These are phyloP conservation scores for Arrhamphus sclerolepis DNA, from an alignment of 2,797 vertebrate genomes.

Conservation along the genomic window DNA sequence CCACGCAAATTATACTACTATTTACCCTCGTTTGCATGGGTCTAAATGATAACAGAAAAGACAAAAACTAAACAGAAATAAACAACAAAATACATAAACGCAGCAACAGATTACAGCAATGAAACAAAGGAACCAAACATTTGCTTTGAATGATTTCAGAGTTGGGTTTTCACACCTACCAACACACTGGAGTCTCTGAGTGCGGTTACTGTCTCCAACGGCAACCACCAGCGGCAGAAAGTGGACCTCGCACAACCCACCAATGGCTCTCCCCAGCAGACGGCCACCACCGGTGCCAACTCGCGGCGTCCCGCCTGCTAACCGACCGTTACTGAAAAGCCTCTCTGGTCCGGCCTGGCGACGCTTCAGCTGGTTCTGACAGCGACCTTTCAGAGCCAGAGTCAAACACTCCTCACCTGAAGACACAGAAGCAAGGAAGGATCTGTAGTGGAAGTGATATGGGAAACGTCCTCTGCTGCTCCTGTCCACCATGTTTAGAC, in stretches of 20 bases:
- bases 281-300: conserved; percentile 18
- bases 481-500: too few relatives aligned
- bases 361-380: conserved; percentile 85
- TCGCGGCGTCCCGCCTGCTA: conserved; percentile 11
- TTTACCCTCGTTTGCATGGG: too few relatives aligned
- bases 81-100: too few relatives aligned
- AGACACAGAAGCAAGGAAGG: conserved; percentile 12
- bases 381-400: conserved; percentile 81
- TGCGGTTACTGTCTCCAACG: conserved; percentile 75
- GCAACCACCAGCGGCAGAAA: conserved; percentile 83
- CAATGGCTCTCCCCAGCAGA: conserved; percentile 58
- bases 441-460: too few relatives aligned
- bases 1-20: too few relatives aligned
- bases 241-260: conserved; percentile 81
- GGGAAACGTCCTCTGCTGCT: too few relatives aligned
- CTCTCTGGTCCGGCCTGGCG: conserved; percentile 68
- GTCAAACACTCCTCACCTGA: conserved; percentile 84
- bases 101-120: too few relatives aligned
- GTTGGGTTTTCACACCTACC: conserved; percentile 65
- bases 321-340: conserved; percentile 53
- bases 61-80: too few relatives aligned
- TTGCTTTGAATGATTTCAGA: too few relatives aligned
- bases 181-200: conserved; percentile 80
- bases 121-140: background rate
- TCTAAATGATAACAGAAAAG: too few relatives aligned